phyloP scores from a whole-genome alignment of 2,113 vertebrate genomes.

The Cyprinus carpio region DNA sequence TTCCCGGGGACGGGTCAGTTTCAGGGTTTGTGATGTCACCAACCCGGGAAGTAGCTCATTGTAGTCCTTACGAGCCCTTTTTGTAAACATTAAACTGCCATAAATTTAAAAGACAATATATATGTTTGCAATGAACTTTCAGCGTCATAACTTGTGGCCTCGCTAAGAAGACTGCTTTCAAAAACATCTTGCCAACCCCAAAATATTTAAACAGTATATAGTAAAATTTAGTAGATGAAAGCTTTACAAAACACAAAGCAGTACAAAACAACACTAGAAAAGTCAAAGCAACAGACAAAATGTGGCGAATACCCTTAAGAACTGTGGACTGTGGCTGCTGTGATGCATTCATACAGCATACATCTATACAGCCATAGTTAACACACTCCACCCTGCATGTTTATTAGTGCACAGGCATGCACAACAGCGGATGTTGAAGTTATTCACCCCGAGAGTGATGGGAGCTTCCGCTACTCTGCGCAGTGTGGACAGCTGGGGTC shows the following conservation, averaged over 20 bases:
- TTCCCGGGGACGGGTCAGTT: too few relatives aligned
- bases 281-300: not conserved
- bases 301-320: not conserved
- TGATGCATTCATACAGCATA: not conserved
- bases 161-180: too few relatives aligned
- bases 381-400: not conserved
- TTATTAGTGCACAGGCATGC: conserved; percentile 19
- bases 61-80: too few relatives aligned
- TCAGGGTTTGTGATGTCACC: too few relatives aligned
- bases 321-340: not conserved
- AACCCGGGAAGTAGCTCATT: too few relatives aligned
- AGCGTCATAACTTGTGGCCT: too few relatives aligned
- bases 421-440: conserved; percentile 2
- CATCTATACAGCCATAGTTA: not conserved
- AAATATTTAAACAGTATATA: too few relatives aligned
- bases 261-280: not conserved
- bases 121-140: too few relatives aligned
- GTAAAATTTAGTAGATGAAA: not conserved
- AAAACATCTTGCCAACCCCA: too few relatives aligned
- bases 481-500: conserved; percentile 23
- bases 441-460: conserved; percentile 15
- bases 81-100: too few relatives aligned
- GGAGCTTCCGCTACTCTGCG: not conserved
- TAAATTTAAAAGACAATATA: too few relatives aligned
- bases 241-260: not conserved